Base-by-base conservation (phyloP, 2,888 invertebrate genomes). In the Dasysyrphus albostriatus region DNA sequence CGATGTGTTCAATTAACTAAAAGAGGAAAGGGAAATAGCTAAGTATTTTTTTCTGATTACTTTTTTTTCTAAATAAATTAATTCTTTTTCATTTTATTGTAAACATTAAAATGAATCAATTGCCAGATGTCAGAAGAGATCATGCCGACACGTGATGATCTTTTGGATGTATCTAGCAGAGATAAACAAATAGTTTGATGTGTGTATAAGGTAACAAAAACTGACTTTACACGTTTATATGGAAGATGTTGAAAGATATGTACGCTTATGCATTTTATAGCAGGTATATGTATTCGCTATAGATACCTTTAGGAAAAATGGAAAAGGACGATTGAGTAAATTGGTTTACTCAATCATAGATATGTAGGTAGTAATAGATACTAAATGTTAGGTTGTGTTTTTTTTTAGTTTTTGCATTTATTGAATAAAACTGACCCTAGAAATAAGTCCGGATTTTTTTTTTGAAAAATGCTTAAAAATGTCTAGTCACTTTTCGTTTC, bases 81-180 rank as follows among this genome's bases (percentile, higher is more conserved):
- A 56, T 72, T 76, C 49, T 34, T 54, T 47, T 44, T 39, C 70
- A 70, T 65, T 70, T 79, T 63, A 61, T 75, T 79, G 80, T 76
- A 80, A 83, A 83, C 78, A 83, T 77, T 77, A 77, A 83, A 63
- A 82, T 72, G 58, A 77, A 76, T 77, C 76, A 76, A 82, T 83
- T 78, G 78, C 54, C 70, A 78, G 78, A 83, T 78, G 83, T 58
- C 61, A 56, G 61, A 34, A 29, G 9, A 32, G 65, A 76, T 80
- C 80, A 54, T 42, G 42, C 56, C 54, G 39, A 39, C 54, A 42
- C 42, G 80, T 75, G 65, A 72, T 75, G 75, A 73, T 80, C 67
- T 72, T 75, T 51, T 19, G 34, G 29, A 76, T 75, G 63, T 47
- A 49, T 34, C 42, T 63, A 37, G 61, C 74, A 58, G 32, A 72